Conservation (phyloP, 2,888 invertebrate species). For the Dinocampus coccinellae region DNA sequence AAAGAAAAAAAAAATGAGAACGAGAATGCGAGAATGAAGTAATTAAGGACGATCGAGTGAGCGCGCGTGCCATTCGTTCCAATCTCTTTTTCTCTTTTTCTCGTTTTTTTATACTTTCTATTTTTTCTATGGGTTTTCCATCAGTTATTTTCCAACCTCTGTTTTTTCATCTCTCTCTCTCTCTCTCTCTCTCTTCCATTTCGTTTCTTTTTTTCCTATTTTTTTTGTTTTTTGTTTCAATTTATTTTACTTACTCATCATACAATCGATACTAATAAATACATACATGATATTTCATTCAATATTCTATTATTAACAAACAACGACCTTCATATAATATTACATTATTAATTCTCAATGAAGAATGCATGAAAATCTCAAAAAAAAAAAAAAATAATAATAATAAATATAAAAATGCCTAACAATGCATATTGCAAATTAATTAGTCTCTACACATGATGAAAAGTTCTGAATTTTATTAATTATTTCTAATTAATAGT, state of each 20-base stretch:
- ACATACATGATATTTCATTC: neutral
- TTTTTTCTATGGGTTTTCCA: too few species aligned
- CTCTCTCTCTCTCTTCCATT: neutral
- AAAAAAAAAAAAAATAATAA: neutral
- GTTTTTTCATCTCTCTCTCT: slow-evolving; percentile 1
- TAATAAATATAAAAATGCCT: neutral
- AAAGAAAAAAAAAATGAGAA: slow-evolving; percentile 41
- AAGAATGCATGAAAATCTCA: neutral
- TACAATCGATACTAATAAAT: neutral
- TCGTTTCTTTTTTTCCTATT: neutral
- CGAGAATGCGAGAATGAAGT: slow-evolving; percentile 44
- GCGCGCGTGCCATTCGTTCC: neutral
- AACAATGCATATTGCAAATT: too few species aligned
- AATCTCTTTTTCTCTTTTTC: neutral
- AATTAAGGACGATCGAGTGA: slow-evolving; percentile 53
- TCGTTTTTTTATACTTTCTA: slow-evolving; percentile 1
- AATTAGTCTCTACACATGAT: too few species aligned
- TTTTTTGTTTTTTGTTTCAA: neutral
- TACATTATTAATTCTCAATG: neutral
- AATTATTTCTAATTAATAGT: too few species aligned
- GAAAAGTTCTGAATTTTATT: too few species aligned
- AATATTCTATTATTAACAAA: too few species aligned
- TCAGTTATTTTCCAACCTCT: too few species aligned
- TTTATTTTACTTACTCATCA: neutral
- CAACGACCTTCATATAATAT: neutral